A percentile compares a stretch with the other conserved stretches of the same genome.
Evolutionary conservation across 2,797 vertebrate species (phyloP).

Genomic region (Sebastes iracundus): DNA sequence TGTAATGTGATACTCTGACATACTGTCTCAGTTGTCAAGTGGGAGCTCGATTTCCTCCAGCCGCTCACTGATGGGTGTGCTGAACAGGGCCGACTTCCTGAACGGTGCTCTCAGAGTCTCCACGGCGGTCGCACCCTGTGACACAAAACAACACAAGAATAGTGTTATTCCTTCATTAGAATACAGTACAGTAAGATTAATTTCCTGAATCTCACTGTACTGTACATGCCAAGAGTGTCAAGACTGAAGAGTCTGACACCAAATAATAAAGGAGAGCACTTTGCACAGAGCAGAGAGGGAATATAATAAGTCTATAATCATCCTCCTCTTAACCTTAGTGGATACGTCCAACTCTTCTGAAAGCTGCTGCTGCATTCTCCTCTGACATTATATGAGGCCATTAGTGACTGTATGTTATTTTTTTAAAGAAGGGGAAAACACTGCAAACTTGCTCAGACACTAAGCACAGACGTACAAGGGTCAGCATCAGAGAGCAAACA

Average conservation of each 20-base stretch:
- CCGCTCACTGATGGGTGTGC: constrained; percentile 71
- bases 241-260: background rate
- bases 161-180: background rate
- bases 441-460: background rate
- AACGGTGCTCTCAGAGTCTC: constrained; percentile 63
- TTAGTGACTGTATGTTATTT: background rate
- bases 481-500: background rate
- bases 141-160: constrained; percentile 23
- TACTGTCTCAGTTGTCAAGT: constrained; percentile 36
- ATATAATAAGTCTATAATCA: background rate
- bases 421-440: background rate
- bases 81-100: constrained; percentile 78
- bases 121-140: constrained; percentile 72
- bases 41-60: constrained; percentile 65
- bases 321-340: background rate
- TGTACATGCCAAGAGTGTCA: background rate
- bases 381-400: constrained; percentile 11
- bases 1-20: background rate
- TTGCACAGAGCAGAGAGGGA: background rate
- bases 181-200: background rate
- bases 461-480: background rate
- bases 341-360: background rate
- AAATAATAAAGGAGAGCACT: background rate
- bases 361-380: background rate
- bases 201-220: background rate